Evolutionary conservation across 2,888 invertebrate species (phyloP), one percentile per base, ranked within the genome.

Genomic region (Pollenia amentaria): DNA sequence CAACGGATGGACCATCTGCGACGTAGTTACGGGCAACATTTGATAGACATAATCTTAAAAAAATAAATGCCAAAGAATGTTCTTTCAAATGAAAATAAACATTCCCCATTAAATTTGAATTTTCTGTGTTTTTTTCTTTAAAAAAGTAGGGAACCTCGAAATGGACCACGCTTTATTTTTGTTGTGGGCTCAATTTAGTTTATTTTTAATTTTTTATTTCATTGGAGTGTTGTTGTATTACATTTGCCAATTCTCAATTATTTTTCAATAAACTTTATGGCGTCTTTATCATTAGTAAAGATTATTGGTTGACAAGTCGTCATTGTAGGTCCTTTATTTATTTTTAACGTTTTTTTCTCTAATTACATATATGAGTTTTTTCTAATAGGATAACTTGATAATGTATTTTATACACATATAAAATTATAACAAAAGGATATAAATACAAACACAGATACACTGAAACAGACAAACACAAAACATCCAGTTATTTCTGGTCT

Each of bases 211-310:
- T 38, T 64, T 72, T 18, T 70, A 57, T 72, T 46, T 83, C 40
- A 64, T 70, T 53, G 77, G 51, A 62, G 38, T 69, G 60, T 40
- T 65, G 55, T 18, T 70, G 29, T 16, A 57, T 44, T 75, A 82
- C 82, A 60, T 82, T 86, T 86, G 70, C 62, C 82, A 86, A 82
- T 86, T 82, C 72, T 79, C 82, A 79, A 83, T 86, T 86, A 83
- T 76, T 86, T 78, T 79, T 82, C 86, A 70, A 83, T 79, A 75
- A 86, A 64, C 75, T 82, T 82, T 86, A 86, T 86, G 81, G 85
- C 70, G 62, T 78, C 81, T 75, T 82, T 78, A 64, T 70, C 62
- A 70, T 80, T 80, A 65, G 57, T 12, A 80, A 75, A 78, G 81
- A 81, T 85, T 85, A 85, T 86, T 78, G 78, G 75, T 70, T 83